Conservation (phyloP, 2,888 invertebrate species). For the Galeruca laticollis region DNA sequence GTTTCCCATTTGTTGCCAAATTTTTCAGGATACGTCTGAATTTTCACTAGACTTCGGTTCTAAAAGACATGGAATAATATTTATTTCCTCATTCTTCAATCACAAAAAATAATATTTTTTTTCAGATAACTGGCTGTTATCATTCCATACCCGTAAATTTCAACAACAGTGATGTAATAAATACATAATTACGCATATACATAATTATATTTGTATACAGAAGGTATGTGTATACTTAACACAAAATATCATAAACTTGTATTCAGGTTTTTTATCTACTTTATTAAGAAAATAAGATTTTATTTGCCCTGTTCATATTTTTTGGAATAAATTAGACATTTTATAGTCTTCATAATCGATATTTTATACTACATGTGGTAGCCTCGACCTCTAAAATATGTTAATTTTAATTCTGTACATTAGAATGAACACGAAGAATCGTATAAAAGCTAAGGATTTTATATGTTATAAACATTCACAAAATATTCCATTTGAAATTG, state of each 20-base stretch:
- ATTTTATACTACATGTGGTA: neutral
- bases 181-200: neutral
- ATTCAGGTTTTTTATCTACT: neutral
- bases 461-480: neutral
- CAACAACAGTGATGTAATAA: too few species aligned
- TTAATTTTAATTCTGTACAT: neutral
- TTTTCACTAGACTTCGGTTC: too few species aligned
- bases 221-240: neutral
- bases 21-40: too few species aligned
- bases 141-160: too few species aligned
- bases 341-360: neutral
- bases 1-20: too few species aligned
- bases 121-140: too few species aligned
- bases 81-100: too few species aligned
- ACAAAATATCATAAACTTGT: neutral
- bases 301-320: neutral
- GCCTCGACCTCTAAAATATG: neutral
- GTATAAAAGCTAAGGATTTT: too few species aligned
- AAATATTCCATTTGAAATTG: neutral
- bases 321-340: neutral
- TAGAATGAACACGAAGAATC: neutral
- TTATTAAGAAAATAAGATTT: neutral
- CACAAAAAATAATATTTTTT: too few species aligned
- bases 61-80: too few species aligned
- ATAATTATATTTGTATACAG: neutral